Evolutionary conservation across 2,113 vertebrate genomes (phyloP).

Genomic region (Dipodomys ordii): DNA sequence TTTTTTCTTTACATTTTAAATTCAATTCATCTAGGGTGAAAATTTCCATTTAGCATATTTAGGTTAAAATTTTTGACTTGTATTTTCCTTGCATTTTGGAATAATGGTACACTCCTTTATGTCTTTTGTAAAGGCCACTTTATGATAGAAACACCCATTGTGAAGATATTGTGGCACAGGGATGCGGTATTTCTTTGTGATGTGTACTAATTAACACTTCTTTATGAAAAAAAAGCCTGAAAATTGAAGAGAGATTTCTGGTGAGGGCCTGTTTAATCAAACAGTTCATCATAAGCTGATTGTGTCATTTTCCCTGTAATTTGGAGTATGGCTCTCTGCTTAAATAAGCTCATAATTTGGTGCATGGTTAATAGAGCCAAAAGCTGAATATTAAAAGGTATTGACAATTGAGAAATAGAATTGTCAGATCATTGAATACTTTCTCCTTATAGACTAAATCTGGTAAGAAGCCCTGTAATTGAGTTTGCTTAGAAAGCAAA

Average conservation of each 20-base stretch:
- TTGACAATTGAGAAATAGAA: slow-evolving; percentile 49
- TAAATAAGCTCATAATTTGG: slow-evolving; percentile 38
- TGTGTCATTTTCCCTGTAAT: not conserved
- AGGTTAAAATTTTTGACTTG: slow-evolving; percentile 35
- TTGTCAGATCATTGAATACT: slow-evolving; percentile 32
- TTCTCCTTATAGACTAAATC: slow-evolving; percentile 42
- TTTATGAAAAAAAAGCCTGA: slow-evolving; percentile 18
- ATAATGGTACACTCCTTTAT: not conserved
- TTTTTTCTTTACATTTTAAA: slow-evolving; percentile 61
- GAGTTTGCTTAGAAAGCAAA: slow-evolving; percentile 23
- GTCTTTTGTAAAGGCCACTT: slow-evolving; percentile 36
- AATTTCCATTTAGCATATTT: not conserved
- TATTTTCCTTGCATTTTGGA: slow-evolving; percentile 19
- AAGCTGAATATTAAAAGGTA: slow-evolving; percentile 33
- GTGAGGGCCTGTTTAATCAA: not conserved
- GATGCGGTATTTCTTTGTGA: slow-evolving; percentile 18
- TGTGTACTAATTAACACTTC: not conserved
- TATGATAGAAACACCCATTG: slow-evolving; percentile 1
- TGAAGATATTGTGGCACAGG: slow-evolving; percentile 30
- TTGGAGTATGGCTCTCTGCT: not conserved
- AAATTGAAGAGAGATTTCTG: slow-evolving; percentile 44
- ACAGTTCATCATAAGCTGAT: not conserved
- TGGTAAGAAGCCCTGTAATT: slow-evolving; percentile 27
- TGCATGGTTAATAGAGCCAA: slow-evolving; percentile 25
- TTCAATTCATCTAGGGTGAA: slow-evolving; percentile 36